phyloP scores from a whole-genome alignment of 2,113 vertebrate genomes.

The Nansenia antarctica region DNA sequence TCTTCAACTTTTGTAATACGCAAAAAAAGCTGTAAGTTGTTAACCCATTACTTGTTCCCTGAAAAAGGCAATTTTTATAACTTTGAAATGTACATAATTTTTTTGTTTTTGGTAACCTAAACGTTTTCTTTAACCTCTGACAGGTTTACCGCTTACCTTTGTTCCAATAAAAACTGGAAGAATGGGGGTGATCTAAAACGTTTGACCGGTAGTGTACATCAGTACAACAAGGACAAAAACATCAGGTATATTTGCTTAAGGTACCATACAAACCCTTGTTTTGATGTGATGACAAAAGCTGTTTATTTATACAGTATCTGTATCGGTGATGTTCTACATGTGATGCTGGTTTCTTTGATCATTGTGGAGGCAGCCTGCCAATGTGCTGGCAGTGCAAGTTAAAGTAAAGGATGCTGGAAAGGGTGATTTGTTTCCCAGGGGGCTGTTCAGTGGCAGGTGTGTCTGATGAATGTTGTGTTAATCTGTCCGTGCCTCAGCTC shows the following conservation, averaged over 20 bases:
- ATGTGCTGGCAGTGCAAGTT: not conserved
- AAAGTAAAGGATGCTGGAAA: slow-evolving; percentile 27
- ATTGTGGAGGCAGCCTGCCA: not conserved
- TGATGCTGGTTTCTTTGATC: not conserved
- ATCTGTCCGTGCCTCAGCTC: not conserved
- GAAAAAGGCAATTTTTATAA: no score
- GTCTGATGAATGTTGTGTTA: slow-evolving; percentile 19
- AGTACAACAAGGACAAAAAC: not conserved
- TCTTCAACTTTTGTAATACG: no score
- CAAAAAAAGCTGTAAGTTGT: no score
- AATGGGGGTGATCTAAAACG: no score
- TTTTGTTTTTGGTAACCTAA: no score
- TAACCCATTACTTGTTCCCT: no score
- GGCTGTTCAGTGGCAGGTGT: slow-evolving; percentile 17
- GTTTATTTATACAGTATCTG: not conserved
- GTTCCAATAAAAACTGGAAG: no score
- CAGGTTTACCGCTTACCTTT: no score
- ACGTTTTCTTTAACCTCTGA: no score
- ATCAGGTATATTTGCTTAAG: not conserved
- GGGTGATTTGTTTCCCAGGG: slow-evolving; percentile 22
- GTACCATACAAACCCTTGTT: not conserved
- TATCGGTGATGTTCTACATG: not conserved
- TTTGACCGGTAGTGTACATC: no score
- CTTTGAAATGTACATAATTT: no score
- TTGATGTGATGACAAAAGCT: not conserved